These are phyloP conservation scores for Sorex maritimensis DNA, from an alignment of 2,797 vertebrate species.

Conservation along the genomic window DNA sequence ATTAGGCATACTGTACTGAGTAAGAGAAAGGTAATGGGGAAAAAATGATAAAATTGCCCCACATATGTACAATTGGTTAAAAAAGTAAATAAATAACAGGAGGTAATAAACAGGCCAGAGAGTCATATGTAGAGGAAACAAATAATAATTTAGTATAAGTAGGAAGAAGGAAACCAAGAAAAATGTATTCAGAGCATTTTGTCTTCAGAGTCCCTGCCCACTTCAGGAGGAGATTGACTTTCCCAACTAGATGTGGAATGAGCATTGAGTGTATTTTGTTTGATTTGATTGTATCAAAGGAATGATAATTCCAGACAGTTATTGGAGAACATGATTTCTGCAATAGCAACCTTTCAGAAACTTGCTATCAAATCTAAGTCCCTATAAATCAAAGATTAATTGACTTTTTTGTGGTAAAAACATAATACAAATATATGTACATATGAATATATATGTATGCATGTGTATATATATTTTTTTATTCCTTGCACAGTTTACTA, in stretches of 20 bases:
- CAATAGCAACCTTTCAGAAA: background rate
- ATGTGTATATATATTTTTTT: conserved; percentile 6
- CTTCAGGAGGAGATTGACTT: background rate
- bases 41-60: conserved; percentile 25
- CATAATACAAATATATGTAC: background rate
- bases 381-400: conserved; percentile 23
- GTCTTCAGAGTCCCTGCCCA: no score
- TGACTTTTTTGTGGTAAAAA: background rate
- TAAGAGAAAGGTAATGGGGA: conserved; percentile 49
- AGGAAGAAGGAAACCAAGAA: background rate
- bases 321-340: background rate
- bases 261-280: conserved; percentile 15
- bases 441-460: background rate
- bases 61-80: background rate
- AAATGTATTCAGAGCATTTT: background rate
- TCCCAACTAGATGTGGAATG: background rate
- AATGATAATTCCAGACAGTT: conserved; percentile 17
- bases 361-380: background rate
- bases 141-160: background rate
- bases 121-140: background rate
- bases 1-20: background rate
- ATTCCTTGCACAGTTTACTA: conserved; percentile 38
- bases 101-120: background rate
- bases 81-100: background rate
- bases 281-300: background rate